phyloP scores from a whole-genome alignment of 2,888 invertebrate species.

The Panopea generosa region DNA sequence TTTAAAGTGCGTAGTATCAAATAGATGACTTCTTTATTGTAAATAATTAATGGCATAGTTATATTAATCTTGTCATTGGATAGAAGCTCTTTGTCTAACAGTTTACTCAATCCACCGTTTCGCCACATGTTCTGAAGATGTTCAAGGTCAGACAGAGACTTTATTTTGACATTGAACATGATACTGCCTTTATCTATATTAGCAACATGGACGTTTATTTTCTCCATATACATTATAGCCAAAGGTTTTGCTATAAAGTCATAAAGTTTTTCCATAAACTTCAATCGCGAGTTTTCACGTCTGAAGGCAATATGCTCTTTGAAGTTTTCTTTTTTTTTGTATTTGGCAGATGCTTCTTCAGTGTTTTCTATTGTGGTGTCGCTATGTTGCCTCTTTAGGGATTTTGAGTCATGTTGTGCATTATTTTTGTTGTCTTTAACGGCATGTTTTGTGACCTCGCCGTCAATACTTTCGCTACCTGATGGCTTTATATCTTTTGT shows the following conservation, averaged over 20 bases:
- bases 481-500: no score
- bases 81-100: slow-evolving; percentile 18
- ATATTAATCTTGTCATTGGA: slow-evolving; percentile 2
- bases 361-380: no score
- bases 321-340: no score
- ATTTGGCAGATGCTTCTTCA: no score
- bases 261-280: slow-evolving; percentile 10
- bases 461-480: not conserved
- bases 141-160: not conserved
- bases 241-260: not conserved
- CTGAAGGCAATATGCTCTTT: no score
- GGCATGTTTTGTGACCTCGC: not conserved
- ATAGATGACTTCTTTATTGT: no score
- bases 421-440: not conserved
- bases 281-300: slow-evolving; percentile 1
- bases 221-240: slow-evolving; percentile 6
- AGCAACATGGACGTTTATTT: not conserved
- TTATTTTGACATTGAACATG: slow-evolving; percentile 6
- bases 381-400: no score
- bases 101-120: slow-evolving; percentile 14
- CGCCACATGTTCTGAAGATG: slow-evolving; percentile 4
- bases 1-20: no score
- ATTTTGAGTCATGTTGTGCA: no score
- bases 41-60: no score
- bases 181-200: not conserved